phyloP scores from a whole-genome alignment of 2,113 vertebrate species.

The Sinosuthora webbiana region DNA sequence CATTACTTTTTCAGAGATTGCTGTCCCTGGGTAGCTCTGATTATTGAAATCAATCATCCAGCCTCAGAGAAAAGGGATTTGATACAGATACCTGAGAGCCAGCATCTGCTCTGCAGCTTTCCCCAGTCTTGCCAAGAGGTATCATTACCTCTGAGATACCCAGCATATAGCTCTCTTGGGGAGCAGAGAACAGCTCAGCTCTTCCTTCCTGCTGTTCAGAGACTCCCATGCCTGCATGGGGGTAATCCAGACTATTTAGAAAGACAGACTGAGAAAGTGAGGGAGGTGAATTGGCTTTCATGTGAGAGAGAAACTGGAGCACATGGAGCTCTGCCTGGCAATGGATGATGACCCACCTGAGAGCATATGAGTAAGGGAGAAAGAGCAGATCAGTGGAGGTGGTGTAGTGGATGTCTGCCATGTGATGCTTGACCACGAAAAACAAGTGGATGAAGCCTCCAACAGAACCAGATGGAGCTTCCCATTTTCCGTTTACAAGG shows the following conservation, averaged over 20 bases:
- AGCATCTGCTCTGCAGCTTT: background rate
- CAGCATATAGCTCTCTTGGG: background rate
- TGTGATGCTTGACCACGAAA: background rate
- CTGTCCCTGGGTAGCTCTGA: background rate
- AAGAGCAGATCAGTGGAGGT: background rate
- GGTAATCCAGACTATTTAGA: background rate
- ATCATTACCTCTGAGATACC: background rate
- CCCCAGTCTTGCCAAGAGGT: background rate
- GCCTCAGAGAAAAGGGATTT: background rate
- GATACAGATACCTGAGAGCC: background rate
- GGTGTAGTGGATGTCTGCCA: background rate
- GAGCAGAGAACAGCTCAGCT: background rate
- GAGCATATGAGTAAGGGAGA: background rate
- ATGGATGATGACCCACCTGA: background rate
- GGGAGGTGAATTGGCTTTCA: background rate
- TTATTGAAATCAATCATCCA: background rate
- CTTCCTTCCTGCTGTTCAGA: background rate
- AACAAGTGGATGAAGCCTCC: background rate
- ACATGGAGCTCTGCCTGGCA: background rate
- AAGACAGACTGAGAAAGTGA: background rate
- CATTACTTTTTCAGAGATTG: background rate
- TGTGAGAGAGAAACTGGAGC: background rate
- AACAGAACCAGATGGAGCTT: background rate
- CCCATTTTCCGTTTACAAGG: background rate
- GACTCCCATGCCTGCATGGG: background rate